Evolutionary conservation across 2,797 vertebrate species (phyloP).

Genomic region (Naso thynnoides): DNA sequence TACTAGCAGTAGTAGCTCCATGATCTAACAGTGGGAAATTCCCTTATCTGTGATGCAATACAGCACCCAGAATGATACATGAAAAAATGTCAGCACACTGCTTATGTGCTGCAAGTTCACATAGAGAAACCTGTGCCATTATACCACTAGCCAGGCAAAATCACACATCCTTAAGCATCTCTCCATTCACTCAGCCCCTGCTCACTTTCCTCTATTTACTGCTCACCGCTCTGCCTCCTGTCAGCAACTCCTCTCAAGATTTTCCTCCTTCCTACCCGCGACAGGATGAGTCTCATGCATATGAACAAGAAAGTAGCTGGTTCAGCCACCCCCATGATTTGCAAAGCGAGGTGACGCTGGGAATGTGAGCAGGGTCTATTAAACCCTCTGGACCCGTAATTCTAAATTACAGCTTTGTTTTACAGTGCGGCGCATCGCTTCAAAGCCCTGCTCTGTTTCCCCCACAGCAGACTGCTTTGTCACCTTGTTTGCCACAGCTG

Average conservation of each 20-base stretch:
- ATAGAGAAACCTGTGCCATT: conserved; percentile 7
- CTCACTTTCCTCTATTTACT: not conserved
- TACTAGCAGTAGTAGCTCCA: conserved; percentile 25
- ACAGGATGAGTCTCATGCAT: conserved; percentile 28
- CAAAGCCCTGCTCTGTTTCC: conserved; percentile 53
- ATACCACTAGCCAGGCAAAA: not conserved
- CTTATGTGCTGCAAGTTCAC: not conserved
- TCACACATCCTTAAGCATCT: not conserved
- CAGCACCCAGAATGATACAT: not conserved
- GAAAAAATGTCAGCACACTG: not conserved
- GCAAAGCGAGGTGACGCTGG: conserved; percentile 40
- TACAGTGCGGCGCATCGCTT: conserved; percentile 55
- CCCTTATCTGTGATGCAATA: conserved; percentile 27
- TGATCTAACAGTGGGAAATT: conserved; percentile 25
- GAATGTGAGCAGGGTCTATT: conserved; percentile 59
- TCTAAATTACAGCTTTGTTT: conserved; percentile 75
- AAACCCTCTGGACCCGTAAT: conserved; percentile 58
- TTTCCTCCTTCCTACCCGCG: not conserved
- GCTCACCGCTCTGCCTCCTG: not conserved
- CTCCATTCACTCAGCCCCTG: conserved; percentile 10
- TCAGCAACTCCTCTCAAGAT: conserved; percentile 11
- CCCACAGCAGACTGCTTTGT: conserved; percentile 55
- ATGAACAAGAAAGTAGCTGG: conserved; percentile 49
- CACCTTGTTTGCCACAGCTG: conserved; percentile 65
- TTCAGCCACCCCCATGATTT: conserved; percentile 64